phyloP scores from a whole-genome alignment of 1,140 invertebrate species.

The Scaptomyza pallida region DNA sequence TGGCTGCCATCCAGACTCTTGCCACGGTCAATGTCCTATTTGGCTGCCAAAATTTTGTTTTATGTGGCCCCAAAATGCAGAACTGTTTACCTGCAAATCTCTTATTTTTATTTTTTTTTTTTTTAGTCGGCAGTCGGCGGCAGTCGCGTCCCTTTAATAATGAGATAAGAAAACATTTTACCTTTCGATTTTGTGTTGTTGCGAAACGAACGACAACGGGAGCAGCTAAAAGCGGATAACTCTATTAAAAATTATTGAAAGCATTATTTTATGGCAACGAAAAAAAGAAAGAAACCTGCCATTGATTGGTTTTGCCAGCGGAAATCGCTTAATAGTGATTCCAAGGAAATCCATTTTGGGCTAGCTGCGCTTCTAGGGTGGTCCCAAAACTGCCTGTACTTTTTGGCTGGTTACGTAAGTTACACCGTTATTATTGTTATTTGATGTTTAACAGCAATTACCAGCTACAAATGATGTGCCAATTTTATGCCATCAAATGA shows the following conservation, averaged over 20 bases:
- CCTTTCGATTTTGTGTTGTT: slow-evolving; percentile 26
- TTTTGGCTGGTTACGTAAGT: slow-evolving; percentile 46
- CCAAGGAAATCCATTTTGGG: slow-evolving; percentile 39
- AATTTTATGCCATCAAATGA: slow-evolving; percentile 56
- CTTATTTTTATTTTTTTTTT: no score
- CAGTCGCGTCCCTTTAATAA: slow-evolving; percentile 66
- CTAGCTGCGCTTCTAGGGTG: slow-evolving; percentile 14
- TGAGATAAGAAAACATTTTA: slow-evolving; percentile 70
- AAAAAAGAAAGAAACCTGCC: neutral
- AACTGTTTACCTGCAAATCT: slow-evolving; percentile 44
- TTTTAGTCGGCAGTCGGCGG: slow-evolving; percentile 34
- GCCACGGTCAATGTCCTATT: slow-evolving; percentile 52
- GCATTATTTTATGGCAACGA: slow-evolving; percentile 44
- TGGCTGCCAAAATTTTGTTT: slow-evolving; percentile 44
- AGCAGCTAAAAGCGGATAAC: slow-evolving; percentile 53
- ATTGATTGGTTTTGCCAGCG: slow-evolving; percentile 45
- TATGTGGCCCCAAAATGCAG: slow-evolving; percentile 43
- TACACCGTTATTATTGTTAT: slow-evolving; percentile 11
- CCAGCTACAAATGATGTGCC: slow-evolving; percentile 65
- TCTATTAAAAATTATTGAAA: slow-evolving; percentile 63
- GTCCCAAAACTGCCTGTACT: slow-evolving; percentile 3
- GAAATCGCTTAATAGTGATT: slow-evolving; percentile 50
- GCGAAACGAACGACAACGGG: slow-evolving; percentile 31
- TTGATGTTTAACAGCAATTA: slow-evolving; percentile 29
- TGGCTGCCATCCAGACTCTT: slow-evolving; percentile 5